phyloP scores from a whole-genome alignment of 1,140 invertebrate genomes.

The Cyclina sinensis region DNA sequence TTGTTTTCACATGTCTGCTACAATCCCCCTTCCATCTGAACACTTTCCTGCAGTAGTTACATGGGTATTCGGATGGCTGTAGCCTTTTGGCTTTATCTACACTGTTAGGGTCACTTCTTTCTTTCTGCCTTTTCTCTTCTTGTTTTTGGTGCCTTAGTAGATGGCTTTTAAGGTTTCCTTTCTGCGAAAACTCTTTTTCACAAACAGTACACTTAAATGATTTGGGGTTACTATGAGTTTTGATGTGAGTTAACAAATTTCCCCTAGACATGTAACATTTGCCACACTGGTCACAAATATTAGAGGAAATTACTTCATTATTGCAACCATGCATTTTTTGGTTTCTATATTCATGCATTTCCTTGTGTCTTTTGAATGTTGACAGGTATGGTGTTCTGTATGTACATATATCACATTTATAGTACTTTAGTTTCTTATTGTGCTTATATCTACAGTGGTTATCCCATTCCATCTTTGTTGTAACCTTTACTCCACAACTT shows the following conservation, averaged over 20 bases:
- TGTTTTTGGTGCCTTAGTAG: neutral
- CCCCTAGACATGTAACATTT: neutral
- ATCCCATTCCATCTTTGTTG: too few species aligned
- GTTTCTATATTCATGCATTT: neutral
- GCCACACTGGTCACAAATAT: neutral
- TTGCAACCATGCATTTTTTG: too few species aligned
- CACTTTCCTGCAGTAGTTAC: neutral
- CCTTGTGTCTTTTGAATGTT: neutral
- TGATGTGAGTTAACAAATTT: neutral
- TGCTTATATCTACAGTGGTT: neutral
- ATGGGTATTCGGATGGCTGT: neutral
- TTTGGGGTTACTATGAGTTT: neutral
- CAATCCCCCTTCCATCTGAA: neutral
- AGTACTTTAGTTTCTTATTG: neutral
- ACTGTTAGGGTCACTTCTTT: neutral
- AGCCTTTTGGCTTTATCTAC: neutral
- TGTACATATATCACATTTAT: neutral
- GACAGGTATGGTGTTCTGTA: neutral
- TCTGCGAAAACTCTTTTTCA: neutral
- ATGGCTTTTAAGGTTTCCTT: neutral
- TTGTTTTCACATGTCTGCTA: neutral
- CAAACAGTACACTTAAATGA: neutral
- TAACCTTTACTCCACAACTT: too few species aligned
- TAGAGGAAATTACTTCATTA: neutral
- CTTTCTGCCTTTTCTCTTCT: neutral